Evolutionary conservation across 2,113 vertebrate genomes (phyloP).

Genomic region (Ancistrus triradiatus): DNA sequence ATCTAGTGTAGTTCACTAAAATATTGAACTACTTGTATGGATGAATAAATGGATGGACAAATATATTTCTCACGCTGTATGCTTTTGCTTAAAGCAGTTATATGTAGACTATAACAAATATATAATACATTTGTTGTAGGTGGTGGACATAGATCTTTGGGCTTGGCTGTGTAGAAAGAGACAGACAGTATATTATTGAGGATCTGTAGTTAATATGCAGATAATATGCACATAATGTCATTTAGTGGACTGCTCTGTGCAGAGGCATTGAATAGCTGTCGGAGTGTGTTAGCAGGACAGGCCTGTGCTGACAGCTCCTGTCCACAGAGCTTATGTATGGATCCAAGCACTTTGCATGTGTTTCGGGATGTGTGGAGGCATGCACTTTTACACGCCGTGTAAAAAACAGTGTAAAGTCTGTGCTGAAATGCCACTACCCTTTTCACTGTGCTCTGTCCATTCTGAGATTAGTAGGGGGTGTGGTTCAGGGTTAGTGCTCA

Average conservation of each 20-base stretch:
- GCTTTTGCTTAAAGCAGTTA: no score
- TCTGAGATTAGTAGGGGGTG: conserved; percentile 15
- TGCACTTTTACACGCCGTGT: neutral
- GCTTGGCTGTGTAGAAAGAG: neutral
- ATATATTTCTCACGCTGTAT: no score
- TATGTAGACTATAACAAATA: no score
- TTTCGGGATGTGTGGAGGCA: conserved; percentile 5
- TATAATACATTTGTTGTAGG: neutral
- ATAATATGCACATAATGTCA: conserved; percentile 58
- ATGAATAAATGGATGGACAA: no score
- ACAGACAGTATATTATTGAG: conserved; percentile 33
- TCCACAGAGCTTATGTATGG: conserved; percentile 38
- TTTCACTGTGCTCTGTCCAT: no score
- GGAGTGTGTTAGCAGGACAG: conserved; percentile 44
- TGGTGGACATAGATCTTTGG: conserved; percentile 24
- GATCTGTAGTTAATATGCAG: conserved; percentile 52
- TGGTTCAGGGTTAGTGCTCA: neutral
- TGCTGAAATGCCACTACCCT: conserved; percentile 14
- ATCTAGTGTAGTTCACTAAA: no score
- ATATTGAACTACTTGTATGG: no score
- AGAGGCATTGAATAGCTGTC: conserved; percentile 57
- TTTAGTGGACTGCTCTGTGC: conserved; percentile 43
- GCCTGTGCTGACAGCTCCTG: conserved; percentile 53
- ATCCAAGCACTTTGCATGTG: conserved; percentile 9
- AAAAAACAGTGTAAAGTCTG: conserved; percentile 11